These are phyloP conservation scores for Cepaea hortensis DNA, from an alignment of 2,888 invertebrate genomes.

Conservation along the genomic window DNA sequence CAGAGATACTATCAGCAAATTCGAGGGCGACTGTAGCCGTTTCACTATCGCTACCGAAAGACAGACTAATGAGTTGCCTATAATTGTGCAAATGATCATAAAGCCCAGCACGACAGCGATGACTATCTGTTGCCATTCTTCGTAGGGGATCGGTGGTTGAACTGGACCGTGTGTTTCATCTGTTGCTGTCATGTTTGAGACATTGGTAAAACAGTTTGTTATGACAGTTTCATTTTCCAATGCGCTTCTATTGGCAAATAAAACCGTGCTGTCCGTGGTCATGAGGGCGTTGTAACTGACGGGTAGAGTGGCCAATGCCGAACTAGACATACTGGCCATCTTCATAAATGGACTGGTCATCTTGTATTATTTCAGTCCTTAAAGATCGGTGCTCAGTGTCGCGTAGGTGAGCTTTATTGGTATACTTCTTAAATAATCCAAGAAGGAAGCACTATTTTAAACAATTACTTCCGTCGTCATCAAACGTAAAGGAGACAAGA, in stretches of 20 bases:
- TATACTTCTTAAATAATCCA: no score
- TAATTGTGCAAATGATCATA: constrained; percentile 77
- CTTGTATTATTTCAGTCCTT: not conserved
- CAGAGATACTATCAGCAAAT: constrained; percentile 77
- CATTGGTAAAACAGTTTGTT: constrained; percentile 11
- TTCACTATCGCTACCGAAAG: constrained; percentile 78
- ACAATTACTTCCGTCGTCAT: no score
- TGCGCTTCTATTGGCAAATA: not conserved
- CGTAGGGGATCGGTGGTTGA: constrained; percentile 44
- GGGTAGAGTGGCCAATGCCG: constrained; percentile 29
- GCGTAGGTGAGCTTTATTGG: no score
- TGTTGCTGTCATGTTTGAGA: constrained; percentile 10
- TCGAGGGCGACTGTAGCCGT: constrained; percentile 77
- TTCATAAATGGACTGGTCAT: not conserved
- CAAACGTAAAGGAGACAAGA: no score
- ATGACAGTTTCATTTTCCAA: constrained; percentile 10
- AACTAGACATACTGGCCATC: constrained; percentile 26
- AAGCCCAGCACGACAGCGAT: constrained; percentile 64
- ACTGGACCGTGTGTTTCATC: not conserved
- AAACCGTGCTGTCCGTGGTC: not conserved
- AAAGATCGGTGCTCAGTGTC: no score
- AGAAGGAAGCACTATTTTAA: no score
- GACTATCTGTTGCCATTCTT: constrained; percentile 53
- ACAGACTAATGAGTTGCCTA: constrained; percentile 79
- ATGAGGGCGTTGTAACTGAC: not conserved